A percentile compares a stretch with the other conserved stretches of the same genome.
phyloP scores from a whole-genome alignment of 2,113 vertebrate species.

The Dolichotis patagonum region DNA sequence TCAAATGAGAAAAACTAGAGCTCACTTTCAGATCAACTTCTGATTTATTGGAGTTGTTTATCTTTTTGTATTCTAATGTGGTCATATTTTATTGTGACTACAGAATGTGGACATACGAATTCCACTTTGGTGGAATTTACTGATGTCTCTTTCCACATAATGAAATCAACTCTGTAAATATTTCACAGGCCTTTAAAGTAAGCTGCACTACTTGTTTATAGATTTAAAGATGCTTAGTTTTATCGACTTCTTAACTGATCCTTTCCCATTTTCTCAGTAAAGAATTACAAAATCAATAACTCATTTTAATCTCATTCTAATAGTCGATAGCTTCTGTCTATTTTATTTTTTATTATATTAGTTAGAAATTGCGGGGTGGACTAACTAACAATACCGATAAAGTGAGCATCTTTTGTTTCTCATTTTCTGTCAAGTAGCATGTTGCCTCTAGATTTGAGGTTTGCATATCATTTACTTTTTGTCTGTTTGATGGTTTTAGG shows the following conservation, averaged over 20 bases:
- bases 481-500: background rate
- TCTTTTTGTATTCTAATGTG: slow-evolving; percentile 33
- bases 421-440: slow-evolving; percentile 32
- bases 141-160: background rate
- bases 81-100: slow-evolving; percentile 25
- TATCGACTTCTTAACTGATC: background rate
- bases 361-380: background rate
- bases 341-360: background rate
- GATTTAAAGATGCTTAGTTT: slow-evolving; percentile 16
- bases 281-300: background rate
- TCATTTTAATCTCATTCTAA: slow-evolving; percentile 11
- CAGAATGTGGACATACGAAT: background rate
- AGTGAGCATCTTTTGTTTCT: background rate
- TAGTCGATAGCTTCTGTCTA: background rate
- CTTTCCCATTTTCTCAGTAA: slow-evolving; percentile 43
- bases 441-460: background rate
- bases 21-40: slow-evolving; percentile 38
- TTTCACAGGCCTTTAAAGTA: background rate
- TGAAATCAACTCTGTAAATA: slow-evolving; percentile 51
- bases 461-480: background rate
- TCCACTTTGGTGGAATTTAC: slow-evolving; percentile 21
- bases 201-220: background rate
- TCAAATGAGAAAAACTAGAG: slow-evolving; percentile 48
- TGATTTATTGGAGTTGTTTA: background rate
- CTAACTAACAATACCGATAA: background rate